These are phyloP conservation scores for Schizopygopsis pylzovi DNA, from an alignment of 2,797 vertebrate species.

Conservation along the genomic window DNA sequence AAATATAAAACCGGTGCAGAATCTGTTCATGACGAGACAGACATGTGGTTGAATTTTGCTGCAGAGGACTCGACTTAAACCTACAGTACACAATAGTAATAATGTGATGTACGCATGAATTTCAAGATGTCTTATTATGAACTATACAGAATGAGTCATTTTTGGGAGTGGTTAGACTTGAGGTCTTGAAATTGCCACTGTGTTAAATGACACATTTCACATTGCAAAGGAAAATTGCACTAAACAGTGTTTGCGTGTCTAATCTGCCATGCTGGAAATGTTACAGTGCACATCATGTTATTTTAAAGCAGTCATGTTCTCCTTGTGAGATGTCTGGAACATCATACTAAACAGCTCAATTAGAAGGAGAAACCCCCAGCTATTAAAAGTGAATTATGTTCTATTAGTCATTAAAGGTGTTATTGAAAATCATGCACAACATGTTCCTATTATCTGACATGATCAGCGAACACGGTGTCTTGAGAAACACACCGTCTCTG, in stretches of 20 bases:
- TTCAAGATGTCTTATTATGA: not conserved
- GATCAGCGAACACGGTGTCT: not conserved
- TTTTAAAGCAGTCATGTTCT: constrained; percentile 2
- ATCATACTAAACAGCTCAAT: not conserved
- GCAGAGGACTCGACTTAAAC: not conserved
- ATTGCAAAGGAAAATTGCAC: not conserved
- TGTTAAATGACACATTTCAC: constrained; percentile 10
- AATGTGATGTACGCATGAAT: not conserved
- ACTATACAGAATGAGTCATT: not conserved
- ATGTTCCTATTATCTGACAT: not conserved
- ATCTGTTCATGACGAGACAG: not conserved
- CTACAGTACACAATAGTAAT: not conserved
- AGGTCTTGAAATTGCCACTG: constrained; percentile 11
- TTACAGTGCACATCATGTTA: not conserved
- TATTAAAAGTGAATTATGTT: not conserved
- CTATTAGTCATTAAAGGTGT: not conserved
- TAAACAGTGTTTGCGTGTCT: constrained; percentile 6
- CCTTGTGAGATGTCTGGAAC: not conserved
- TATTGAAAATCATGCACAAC: not conserved
- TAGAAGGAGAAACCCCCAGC: not conserved
- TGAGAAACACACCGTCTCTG: not conserved
- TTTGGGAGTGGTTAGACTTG: not conserved
- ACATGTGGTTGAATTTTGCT: not conserved
- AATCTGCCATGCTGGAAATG: not conserved
- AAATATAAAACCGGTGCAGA: not conserved